A percentile compares a stretch with the other conserved stretches of the same genome.
These are phyloP conservation scores for Rhyacichthys aspro DNA, from an alignment of 2,797 vertebrate genomes.

Conservation along the genomic window DNA sequence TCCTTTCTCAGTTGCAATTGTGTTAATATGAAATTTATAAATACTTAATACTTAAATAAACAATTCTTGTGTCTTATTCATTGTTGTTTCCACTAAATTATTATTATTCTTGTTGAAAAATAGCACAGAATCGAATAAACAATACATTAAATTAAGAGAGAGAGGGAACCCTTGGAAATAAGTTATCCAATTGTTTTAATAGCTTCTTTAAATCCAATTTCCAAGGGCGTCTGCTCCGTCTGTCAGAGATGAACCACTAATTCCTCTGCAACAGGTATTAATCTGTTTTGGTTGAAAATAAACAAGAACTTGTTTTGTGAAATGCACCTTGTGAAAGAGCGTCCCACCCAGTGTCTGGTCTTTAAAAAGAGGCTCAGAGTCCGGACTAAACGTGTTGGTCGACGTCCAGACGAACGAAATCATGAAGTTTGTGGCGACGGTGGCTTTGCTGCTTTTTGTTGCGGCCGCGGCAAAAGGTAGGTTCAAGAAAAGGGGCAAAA, in stretches of 20 bases:
- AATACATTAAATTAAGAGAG: no score
- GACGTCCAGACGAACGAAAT: not conserved
- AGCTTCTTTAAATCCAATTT: no score
- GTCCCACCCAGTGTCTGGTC: not conserved
- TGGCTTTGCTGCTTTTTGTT: not conserved
- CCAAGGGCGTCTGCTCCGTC: not conserved
- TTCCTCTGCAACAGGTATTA: not conserved
- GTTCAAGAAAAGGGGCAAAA: not conserved
- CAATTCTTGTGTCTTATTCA: no score
- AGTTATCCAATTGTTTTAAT: no score
- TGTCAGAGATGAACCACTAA: not conserved
- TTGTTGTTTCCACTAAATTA: no score
- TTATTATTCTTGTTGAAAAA: no score
- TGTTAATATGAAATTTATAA: no score
- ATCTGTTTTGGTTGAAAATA: not conserved
- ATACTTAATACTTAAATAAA: no score
- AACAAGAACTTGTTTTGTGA: not conserved
- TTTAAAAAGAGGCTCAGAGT: not conserved
- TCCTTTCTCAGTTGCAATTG: no score
- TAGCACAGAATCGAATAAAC: no score
- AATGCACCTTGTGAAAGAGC: not conserved
- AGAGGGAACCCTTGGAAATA: no score
- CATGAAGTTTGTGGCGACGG: not conserved
- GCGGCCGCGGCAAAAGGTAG: not conserved
- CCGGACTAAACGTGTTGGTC: no score